Base-by-base conservation (phyloP, 2,797 vertebrate genomes). In the Atherinosoma microstoma region DNA sequence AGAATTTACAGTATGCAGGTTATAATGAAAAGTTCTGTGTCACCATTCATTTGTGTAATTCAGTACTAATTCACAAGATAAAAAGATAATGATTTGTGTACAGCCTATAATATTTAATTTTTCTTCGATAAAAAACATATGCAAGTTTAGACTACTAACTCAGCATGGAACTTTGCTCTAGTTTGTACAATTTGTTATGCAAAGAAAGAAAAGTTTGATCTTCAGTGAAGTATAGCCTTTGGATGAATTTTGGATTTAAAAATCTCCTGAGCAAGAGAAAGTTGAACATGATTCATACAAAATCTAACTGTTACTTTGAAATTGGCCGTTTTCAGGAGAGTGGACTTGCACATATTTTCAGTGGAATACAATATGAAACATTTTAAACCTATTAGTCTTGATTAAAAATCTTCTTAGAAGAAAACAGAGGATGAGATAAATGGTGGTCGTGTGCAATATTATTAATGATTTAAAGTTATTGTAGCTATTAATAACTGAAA, bases 221-320 rank as follows among this genome's bases (percentile, higher is more conserved):
- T 71, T 72, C 2, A 35, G 15, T 58, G 36, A 72, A 75, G 13
- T 56, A 34, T n/a, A 47, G 59, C 3, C 0, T 63, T 78, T 30
- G 70, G 67, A 70, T 4, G 11, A 20, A 42, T 70, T 64, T 80
- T 10, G 6, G 24, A 36, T 85, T 76, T 79, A 77, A 79, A 80
- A 76, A 77, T 73, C 69, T 86, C 59, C 58, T 3, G 49, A 85
- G 59, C 66, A 77, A 77, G 49, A 83, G 74, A 61, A 38, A 58
- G 74, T 74, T 78, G 65, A 76, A 81, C 60, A 40, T 82, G 84
- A 86, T 66, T 90, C 86, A 81, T 76, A 67, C 73, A 81, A 78
- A 65, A 77, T 82, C 83, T 70, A 88, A 80, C 76, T 79, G 81
- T 75, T 86, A 65, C 82, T 79, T 70, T 71, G 65, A 66, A 30